Evolutionary conservation across 2,113 vertebrate genomes (phyloP).

Genomic region (Hippolais icterina): DNA sequence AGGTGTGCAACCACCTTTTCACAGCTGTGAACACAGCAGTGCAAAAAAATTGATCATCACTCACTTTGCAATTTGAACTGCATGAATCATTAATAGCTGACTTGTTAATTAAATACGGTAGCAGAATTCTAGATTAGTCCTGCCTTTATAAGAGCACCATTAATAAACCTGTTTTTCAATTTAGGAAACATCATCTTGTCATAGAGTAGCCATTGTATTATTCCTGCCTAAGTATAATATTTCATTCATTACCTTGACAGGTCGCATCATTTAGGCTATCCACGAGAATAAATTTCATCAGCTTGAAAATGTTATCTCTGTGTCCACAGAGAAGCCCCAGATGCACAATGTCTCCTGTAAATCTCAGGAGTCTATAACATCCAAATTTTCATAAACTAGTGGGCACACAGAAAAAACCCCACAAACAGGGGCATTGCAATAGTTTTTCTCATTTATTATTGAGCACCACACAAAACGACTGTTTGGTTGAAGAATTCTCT

Average conservation of each 20-base stretch:
- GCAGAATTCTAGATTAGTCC: constrained; percentile 60
- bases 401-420: background rate
- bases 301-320: background rate
- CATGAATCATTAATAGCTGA: constrained; percentile 41
- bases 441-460: background rate
- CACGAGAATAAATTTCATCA: background rate
- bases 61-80: constrained; percentile 30
- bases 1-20: constrained; percentile 36
- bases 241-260: constrained; percentile 52
- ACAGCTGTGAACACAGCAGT: background rate
- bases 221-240: background rate
- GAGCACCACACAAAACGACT: background rate
- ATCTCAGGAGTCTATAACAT: background rate
- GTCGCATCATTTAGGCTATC: background rate
- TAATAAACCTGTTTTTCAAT: constrained; percentile 66
- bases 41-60: constrained; percentile 41
- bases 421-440: background rate
- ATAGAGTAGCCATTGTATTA: background rate
- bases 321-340: background rate
- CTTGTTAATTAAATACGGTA: constrained; percentile 67
- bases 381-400: background rate
- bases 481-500: background rate
- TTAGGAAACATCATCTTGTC: constrained; percentile 37
- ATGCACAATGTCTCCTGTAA: background rate
- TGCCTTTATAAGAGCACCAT: constrained; percentile 5